phyloP scores from a whole-genome alignment of 2,113 vertebrate species.

The Rhegmatorhina hoffmannsi region DNA sequence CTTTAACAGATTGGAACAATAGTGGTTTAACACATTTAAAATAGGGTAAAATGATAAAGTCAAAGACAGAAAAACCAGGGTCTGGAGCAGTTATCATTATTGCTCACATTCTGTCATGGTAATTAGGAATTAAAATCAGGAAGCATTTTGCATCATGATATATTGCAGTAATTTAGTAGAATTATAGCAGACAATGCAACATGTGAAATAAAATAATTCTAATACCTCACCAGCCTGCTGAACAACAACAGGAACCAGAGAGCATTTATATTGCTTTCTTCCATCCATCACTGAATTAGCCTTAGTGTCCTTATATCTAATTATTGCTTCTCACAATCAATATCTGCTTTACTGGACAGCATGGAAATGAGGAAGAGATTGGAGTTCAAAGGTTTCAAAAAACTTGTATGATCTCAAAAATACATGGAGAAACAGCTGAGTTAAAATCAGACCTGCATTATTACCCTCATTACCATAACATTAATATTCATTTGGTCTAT shows the following conservation, averaged over 20 bases:
- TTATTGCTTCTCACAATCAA: slow-evolving; percentile 35
- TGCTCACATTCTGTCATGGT: not conserved
- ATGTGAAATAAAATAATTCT: slow-evolving; percentile 5
- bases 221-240: not conserved
- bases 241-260: slow-evolving; percentile 11
- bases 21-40: not conserved
- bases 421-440: not conserved
- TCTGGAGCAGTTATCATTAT: not conserved
- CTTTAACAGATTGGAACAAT: not conserved
- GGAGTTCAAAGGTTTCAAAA: not conserved
- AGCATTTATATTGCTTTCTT: slow-evolving; percentile 4
- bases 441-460: not conserved
- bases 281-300: slow-evolving; percentile 54
- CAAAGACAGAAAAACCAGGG: not conserved
- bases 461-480: not conserved
- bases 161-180: not conserved
- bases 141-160: not conserved
- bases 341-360: slow-evolving; percentile 51
- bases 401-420: not conserved
- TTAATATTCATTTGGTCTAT: not conserved
- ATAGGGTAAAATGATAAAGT: not conserved
- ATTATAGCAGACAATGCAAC: not conserved
- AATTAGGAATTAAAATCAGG: not conserved
- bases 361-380: slow-evolving; percentile 20
- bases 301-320: slow-evolving; percentile 34